Conservation (phyloP, 2,113 vertebrate genomes). For the Mus spicilegus region DNA sequence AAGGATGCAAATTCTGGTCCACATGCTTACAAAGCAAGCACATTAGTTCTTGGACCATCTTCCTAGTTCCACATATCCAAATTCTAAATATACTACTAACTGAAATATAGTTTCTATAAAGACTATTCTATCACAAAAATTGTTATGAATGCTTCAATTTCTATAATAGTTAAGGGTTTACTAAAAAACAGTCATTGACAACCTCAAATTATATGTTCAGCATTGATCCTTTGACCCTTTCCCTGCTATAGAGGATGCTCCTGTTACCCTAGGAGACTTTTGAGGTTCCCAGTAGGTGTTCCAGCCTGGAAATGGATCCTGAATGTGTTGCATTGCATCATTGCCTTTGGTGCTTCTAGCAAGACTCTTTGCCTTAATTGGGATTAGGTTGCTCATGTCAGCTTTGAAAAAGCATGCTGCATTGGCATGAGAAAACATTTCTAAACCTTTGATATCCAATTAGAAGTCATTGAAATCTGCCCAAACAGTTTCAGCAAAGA, state of each 20-base stretch:
- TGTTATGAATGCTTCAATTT: neutral
- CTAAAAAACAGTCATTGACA: neutral
- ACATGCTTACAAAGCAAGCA: neutral
- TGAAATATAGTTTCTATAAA: neutral
- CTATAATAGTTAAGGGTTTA: neutral
- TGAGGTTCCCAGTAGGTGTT: neutral
- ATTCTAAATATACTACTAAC: neutral
- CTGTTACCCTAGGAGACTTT: neutral
- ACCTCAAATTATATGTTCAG: neutral
- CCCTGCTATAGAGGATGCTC: neutral
- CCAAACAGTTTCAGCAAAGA: slow-evolving; percentile 37
- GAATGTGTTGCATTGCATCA: neutral
- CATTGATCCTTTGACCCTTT: neutral
- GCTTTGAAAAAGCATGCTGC: neutral
- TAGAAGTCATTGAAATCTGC: slow-evolving; percentile 6
- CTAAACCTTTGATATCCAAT: neutral
- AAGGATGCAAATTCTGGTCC: neutral
- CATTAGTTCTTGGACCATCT: too few relatives aligned
- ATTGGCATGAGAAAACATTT: slow-evolving; percentile 40
- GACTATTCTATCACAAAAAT: neutral
- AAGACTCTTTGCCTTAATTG: neutral
- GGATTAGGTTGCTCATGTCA: neutral
- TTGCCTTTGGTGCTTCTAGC: neutral
- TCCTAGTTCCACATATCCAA: neutral
- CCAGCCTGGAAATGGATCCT: neutral